phyloP scores from a whole-genome alignment of 2,113 vertebrate species.

The Archilochus colubris region DNA sequence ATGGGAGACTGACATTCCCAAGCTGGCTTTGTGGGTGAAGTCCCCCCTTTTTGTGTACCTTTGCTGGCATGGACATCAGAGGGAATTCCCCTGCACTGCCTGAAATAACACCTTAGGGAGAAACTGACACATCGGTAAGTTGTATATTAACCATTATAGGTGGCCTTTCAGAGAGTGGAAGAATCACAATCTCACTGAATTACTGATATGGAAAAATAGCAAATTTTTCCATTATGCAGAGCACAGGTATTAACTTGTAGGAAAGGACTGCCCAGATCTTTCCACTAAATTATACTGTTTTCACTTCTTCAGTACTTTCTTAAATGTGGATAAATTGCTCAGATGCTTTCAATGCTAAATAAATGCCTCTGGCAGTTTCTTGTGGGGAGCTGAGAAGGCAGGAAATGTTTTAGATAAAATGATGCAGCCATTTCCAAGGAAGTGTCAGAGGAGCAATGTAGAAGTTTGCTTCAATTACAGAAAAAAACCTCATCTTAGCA shows the following conservation, averaged over 20 bases:
- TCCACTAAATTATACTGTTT: background rate
- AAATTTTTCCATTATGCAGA: background rate
- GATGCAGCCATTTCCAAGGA: background rate
- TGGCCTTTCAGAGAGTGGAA: background rate
- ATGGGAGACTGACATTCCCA: background rate
- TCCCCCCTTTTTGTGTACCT: background rate
- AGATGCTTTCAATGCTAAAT: background rate
- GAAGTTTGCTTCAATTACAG: background rate
- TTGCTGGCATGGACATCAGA: background rate
- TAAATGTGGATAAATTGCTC: background rate
- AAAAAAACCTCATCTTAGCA: background rate
- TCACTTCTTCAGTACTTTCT: background rate
- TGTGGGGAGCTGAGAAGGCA: background rate
- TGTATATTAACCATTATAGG: background rate
- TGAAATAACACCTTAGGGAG: slow-evolving; percentile 15
- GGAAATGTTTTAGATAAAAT: background rate
- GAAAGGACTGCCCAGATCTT: background rate
- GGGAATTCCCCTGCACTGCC: slow-evolving; percentile 3
- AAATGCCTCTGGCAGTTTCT: background rate
- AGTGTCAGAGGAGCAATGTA: background rate
- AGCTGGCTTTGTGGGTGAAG: background rate
- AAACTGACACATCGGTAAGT: background rate
- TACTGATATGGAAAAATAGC: background rate
- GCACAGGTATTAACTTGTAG: background rate
- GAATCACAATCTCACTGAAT: background rate